Base-by-base conservation (phyloP, 2,797 vertebrate species). In the Rhinogobio ventralis region DNA sequence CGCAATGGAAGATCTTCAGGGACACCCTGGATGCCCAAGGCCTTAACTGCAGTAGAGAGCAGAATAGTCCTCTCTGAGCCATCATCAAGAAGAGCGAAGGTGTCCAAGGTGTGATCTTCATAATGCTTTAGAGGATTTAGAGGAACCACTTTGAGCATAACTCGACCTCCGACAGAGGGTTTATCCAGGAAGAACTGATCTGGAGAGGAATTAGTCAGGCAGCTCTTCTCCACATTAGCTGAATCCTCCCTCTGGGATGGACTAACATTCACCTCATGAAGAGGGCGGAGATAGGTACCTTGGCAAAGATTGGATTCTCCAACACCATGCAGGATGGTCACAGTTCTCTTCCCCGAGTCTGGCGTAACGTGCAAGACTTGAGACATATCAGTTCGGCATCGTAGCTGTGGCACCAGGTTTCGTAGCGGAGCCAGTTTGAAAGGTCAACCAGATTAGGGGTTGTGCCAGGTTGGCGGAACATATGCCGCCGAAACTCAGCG, bases 191-290 rank as follows among this genome's bases (percentile, higher is more conserved):
- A 66, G 23, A 79, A 33, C 0, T 1, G 3, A 23, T 60, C 75
- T 1, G 9, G 5, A 14, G 55, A 15, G 2, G 36, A 79, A 64
- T 19, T 79, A 0, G 7, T 64, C 14, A 79, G 39, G 36, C 76
- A 64, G 13, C 20, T 42, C 25, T 25, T 39, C 8, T 78, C 36
- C 15, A n/a, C 13, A 5, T 30, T 60, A 2, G 23, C 25, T 33
- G 28, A 66, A 30, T 17, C 62, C 28, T 66, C 62, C 28, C 2
- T 66, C 28, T 30, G 60, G 20, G 17, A 30, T 28, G n/a, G 15
- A 19, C 6, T 51, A 17, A 15, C 36, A 57, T 81, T 81, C 9
- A 81, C 28, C 15, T 72, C 66, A 71, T 81, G 46, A 2, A 81
- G 79, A 25, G 36, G 25, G 17, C 11, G 30, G 2, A 82, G 30